phyloP scores from a whole-genome alignment of 1,140 invertebrate species.

The honey bee (Apis mellifera) region DNA sequence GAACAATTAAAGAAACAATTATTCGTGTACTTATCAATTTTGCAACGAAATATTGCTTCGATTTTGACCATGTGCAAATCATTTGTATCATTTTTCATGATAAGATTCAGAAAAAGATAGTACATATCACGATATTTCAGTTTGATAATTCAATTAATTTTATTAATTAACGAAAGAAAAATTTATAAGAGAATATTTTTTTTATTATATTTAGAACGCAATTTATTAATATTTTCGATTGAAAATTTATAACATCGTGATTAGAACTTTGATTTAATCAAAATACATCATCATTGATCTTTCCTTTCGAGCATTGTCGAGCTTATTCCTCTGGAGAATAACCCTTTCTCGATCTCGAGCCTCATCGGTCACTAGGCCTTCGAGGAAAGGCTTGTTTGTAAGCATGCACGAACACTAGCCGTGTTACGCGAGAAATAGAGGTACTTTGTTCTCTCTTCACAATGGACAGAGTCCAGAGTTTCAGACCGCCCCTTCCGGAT shows the following conservation, averaged over 20 bases:
- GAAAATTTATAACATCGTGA: neutral
- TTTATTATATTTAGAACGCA: too few species aligned
- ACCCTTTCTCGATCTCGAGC: constrained; percentile 9
- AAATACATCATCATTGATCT: neutral
- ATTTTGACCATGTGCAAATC: too few species aligned
- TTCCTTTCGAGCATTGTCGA: neutral
- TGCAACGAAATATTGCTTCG: too few species aligned
- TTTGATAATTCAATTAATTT: too few species aligned
- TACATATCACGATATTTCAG: too few species aligned
- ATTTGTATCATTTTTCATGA: too few species aligned
- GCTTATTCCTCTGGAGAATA: constrained; percentile 12
- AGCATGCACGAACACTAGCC: constrained; percentile 14
- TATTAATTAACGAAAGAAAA: too few species aligned
- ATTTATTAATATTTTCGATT: too few species aligned
- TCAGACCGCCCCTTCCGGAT: constrained; percentile 74
- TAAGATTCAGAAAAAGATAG: too few species aligned
- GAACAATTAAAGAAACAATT: too few species aligned
- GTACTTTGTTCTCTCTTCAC: constrained; percentile 15
- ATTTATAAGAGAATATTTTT: too few species aligned
- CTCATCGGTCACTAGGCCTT: constrained; percentile 25
- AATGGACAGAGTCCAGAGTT: constrained; percentile 68
- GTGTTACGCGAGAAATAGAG: constrained; percentile 10
- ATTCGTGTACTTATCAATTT: neutral
- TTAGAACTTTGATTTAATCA: neutral
- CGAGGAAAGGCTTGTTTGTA: constrained; percentile 48